Conservation (phyloP, 1,140 invertebrate species). For the Rhizoglyphus robini region DNA sequence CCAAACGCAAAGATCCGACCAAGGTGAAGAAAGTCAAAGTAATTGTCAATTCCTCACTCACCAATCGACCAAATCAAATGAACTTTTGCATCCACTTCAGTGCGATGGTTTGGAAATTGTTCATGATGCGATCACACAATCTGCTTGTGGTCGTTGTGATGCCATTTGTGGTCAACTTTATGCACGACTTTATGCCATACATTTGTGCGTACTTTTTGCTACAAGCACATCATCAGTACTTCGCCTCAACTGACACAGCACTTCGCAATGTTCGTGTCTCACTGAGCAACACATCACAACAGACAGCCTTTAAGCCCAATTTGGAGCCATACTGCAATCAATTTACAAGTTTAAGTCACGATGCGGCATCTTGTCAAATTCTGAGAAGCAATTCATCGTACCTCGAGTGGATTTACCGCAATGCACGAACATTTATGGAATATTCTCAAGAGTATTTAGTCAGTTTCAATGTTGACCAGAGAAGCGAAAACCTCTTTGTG, state of each 20-base stretch:
- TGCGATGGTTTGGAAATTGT: neutral
- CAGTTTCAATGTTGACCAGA: neutral
- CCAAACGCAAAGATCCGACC: no score
- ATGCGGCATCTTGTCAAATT: neutral
- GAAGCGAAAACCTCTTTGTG: neutral
- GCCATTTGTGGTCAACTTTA: neutral
- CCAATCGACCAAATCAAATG: neutral
- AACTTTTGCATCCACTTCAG: neutral
- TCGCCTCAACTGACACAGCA: neutral
- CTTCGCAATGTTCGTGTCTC: neutral
- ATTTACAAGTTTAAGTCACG: neutral
- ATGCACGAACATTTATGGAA: neutral
- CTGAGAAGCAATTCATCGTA: neutral
- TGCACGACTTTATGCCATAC: neutral
- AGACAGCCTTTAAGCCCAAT: neutral
- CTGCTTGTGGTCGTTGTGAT: neutral
- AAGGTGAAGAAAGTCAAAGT: neutral
- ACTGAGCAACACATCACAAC: no score
- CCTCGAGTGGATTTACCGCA: neutral
- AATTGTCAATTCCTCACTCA: neutral
- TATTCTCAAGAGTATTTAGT: neutral
- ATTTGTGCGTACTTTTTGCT: no score
- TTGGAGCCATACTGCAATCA: neutral
- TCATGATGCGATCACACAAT: neutral
- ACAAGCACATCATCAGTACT: neutral